Evolutionary conservation across 2,113 vertebrate species (phyloP).

Genomic region (Carassius gibelio): DNA sequence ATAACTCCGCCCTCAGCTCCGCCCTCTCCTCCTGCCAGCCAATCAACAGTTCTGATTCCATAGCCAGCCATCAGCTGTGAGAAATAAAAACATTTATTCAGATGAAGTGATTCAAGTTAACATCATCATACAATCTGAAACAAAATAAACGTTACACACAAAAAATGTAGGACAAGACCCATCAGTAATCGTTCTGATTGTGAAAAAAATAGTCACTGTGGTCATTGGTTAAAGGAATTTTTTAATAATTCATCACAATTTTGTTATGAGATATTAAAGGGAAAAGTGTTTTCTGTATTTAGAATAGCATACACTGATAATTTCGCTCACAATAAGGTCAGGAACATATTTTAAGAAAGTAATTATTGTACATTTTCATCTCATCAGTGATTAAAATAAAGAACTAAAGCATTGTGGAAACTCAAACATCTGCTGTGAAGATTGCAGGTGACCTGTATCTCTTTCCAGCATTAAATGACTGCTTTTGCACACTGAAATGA

Average conservation of each 20-base stretch:
- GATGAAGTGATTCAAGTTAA: not conserved
- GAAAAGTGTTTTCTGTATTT: not conserved
- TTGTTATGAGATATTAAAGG: not conserved
- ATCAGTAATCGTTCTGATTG: not conserved
- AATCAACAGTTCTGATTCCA: constrained; percentile 58
- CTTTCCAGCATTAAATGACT: not conserved
- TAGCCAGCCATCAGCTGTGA: constrained; percentile 31
- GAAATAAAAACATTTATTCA: not conserved
- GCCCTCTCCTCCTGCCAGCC: constrained; percentile 69
- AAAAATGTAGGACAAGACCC: not conserved
- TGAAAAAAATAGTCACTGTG: not conserved
- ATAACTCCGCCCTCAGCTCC: constrained; percentile 68
- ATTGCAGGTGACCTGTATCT: not conserved
- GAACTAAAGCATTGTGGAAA: not conserved
- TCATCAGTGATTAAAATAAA: not conserved
- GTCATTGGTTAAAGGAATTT: not conserved
- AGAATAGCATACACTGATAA: not conserved
- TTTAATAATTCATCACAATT: not conserved
- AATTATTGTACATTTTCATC: not conserved
- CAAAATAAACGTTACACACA: not conserved
- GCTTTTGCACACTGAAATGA: not conserved
- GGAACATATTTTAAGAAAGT: no score
- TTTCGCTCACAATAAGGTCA: not conserved
- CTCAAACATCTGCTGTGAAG: not conserved
- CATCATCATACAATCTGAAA: not conserved